A percentile compares a stretch with the other conserved stretches of the same genome.
These are phyloP conservation scores for Agrotis clavis DNA, from an alignment of 2,888 invertebrate species.

Conservation along the genomic window DNA sequence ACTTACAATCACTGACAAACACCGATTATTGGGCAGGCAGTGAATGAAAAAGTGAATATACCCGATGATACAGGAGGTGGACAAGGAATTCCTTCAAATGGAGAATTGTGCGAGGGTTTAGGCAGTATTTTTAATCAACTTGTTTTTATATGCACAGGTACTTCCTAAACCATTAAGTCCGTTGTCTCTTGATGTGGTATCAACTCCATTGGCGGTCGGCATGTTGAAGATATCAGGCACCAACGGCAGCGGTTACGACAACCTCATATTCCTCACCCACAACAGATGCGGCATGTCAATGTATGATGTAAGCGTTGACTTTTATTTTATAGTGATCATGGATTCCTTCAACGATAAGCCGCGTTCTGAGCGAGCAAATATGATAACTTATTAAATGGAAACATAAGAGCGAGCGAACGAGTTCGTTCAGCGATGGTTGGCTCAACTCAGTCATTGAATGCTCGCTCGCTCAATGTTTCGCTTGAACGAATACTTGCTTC, in stretches of 20 bases:
- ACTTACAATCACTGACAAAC: not conserved
- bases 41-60: not conserved
- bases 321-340: not conserved
- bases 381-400: too few species aligned
- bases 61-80: not conserved
- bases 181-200: constrained; percentile 85
- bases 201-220: constrained; percentile 67
- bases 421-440: too few species aligned
- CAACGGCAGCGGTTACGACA: constrained; percentile 70
- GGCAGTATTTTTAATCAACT: not conserved
- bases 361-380: too few species aligned
- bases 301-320: constrained; percentile 78
- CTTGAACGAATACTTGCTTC: too few species aligned
- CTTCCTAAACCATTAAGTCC: constrained; percentile 92
- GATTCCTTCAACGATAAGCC: too few species aligned
- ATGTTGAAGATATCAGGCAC: constrained; percentile 65
- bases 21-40: not conserved
- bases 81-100: not conserved
- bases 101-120: not conserved
- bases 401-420: too few species aligned
- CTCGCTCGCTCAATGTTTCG: too few species aligned
- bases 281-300: constrained; percentile 75
- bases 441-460: too few species aligned
- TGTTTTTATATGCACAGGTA: constrained; percentile 83
- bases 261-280: constrained; percentile 75